A percentile compares a stretch with the other conserved stretches of the same genome.
These are phyloP conservation scores for Apantesis nais DNA, from an alignment of 2,888 invertebrate genomes.

Conservation along the genomic window DNA sequence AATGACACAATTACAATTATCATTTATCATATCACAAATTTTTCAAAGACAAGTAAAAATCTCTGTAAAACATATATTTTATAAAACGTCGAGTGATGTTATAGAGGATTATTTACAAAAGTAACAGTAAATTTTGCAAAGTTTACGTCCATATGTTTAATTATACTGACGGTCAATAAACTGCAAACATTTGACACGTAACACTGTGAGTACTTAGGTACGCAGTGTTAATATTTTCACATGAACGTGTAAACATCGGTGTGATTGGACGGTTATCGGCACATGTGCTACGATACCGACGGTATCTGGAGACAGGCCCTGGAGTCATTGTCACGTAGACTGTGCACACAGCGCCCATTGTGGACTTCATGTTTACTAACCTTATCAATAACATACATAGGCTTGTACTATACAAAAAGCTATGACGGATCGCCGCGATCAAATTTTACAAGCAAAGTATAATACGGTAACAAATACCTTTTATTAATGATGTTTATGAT, in stretches of 20 bases:
- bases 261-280: conserved; percentile 70
- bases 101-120: neutral
- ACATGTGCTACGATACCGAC: conserved; percentile 57
- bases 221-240: conserved; percentile 44
- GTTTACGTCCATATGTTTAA: neutral
- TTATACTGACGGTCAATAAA: conserved; percentile 13
- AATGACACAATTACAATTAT: neutral
- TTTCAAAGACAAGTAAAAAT: neutral
- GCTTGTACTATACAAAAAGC: conserved; percentile 47
- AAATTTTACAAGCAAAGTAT: neutral
- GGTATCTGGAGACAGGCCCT: conserved; percentile 54
- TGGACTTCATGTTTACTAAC: conserved; percentile 72
- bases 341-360: conserved; percentile 65
- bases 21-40: neutral
- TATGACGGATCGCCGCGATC: conserved; percentile 33
- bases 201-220: conserved; percentile 24
- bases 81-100: too few species aligned
- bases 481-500: neutral
- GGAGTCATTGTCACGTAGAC: conserved; percentile 77
- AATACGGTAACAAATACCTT: too few species aligned
- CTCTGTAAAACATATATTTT: neutral
- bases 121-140: neutral
- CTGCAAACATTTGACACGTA: conserved; percentile 23
- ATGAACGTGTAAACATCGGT: conserved; percentile 53
- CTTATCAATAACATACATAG: conserved; percentile 76